phyloP scores from a whole-genome alignment of 2,888 invertebrate species.

The Drosophila multiciliata region DNA sequence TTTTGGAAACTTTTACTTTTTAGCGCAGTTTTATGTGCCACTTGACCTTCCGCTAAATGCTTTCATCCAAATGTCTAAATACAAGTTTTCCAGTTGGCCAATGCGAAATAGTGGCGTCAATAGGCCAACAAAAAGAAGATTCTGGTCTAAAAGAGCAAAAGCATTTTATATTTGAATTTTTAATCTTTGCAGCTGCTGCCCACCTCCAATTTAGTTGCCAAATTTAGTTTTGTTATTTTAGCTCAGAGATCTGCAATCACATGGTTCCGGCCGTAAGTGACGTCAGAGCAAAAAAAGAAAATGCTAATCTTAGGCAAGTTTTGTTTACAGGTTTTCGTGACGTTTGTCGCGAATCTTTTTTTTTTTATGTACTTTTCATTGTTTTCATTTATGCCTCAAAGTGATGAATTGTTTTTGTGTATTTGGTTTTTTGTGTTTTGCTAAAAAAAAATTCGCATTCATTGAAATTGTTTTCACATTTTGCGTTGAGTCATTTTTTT shows the following conservation, averaged over 20 bases:
- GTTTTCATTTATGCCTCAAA: constrained; percentile 34
- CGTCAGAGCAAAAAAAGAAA: constrained; percentile 18
- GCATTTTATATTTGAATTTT: neutral
- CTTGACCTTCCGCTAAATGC: constrained; percentile 17
- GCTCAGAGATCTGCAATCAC: constrained; percentile 46
- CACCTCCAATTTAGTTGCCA: constrained; percentile 32
- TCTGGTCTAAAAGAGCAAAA: neutral
- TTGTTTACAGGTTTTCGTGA: constrained; percentile 51
- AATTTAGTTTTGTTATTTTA: constrained; percentile 50
- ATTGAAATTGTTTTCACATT: constrained; percentile 54
- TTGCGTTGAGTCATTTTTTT: constrained; percentile 47
- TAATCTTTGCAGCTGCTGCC: constrained; percentile 4
- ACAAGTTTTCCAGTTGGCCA: constrained; percentile 2
- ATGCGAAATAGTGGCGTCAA: constrained; percentile 37
- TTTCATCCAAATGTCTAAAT: neutral
- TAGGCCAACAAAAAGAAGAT: neutral
- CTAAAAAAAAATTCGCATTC: constrained; percentile 36
- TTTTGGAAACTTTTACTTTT: constrained; percentile 23
- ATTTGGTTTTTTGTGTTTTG: constrained; percentile 20
- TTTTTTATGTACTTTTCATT: neutral
- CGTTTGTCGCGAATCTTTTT: constrained; percentile 60
- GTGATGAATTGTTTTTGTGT: constrained; percentile 54
- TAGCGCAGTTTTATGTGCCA: neutral
- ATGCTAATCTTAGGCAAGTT: constrained; percentile 23
- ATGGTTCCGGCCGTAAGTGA: constrained; percentile 46